phyloP scores from a whole-genome alignment of 2,113 vertebrate genomes.

The Lynx canadensis region DNA sequence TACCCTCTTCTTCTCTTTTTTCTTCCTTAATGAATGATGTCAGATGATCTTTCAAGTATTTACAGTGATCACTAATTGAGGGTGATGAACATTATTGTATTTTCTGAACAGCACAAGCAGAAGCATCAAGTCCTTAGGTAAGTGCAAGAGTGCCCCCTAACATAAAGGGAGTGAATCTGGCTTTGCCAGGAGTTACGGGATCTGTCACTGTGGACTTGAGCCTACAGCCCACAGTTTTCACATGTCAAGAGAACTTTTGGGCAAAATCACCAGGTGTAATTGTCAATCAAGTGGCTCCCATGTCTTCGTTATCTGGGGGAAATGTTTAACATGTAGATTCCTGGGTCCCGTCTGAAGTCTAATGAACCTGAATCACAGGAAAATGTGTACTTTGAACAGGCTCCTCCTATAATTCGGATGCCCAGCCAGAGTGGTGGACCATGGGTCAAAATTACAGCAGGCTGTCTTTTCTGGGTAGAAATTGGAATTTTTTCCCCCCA shows the following conservation, averaged over 20 bases:
- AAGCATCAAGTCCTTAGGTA: not conserved
- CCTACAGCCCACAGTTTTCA: no score
- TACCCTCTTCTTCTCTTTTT: not conserved
- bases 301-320: not conserved
- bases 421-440: not conserved
- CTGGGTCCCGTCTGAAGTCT: not conserved
- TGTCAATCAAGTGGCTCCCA: not conserved
- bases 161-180: not conserved
- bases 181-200: not conserved
- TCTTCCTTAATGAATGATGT: not conserved
- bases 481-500: not conserved
- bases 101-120: not conserved
- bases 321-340: not conserved
- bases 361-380: not conserved
- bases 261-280: not conserved
- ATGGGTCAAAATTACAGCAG: not conserved
- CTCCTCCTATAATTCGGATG: not conserved
- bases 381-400: not conserved
- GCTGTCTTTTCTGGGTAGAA: not conserved
- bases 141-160: not conserved
- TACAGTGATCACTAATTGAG: not conserved
- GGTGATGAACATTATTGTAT: not conserved
- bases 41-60: not conserved
- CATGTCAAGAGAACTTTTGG: not conserved
- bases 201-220: not conserved